Percentiles rank a stretch among this genome's conserved stretches.
phyloP scores from a whole-genome alignment of 2,888 invertebrate species.

The Chydorus sphaericus region DNA sequence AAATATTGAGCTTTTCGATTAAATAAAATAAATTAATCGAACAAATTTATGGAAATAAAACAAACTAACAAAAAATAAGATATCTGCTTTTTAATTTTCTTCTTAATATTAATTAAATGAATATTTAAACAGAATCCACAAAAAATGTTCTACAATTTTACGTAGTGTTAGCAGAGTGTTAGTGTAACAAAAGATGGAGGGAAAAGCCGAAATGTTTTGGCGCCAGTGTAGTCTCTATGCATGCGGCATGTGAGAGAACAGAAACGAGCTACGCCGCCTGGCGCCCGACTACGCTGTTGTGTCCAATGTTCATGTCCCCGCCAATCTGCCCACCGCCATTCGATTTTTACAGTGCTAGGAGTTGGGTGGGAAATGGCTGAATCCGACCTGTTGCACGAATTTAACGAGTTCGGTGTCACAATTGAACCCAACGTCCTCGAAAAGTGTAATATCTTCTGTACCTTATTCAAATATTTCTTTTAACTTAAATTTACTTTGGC shows the following conservation, averaged over 20 bases:
- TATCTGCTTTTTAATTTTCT: background rate
- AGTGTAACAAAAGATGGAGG: background rate
- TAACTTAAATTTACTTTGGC: background rate
- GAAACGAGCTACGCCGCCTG: background rate
- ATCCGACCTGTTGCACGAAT: constrained; percentile 3
- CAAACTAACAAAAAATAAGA: no score
- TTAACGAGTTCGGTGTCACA: background rate
- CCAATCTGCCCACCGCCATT: background rate
- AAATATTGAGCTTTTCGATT: no score
- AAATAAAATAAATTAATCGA: no score
- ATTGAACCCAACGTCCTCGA: background rate
- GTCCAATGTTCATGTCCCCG: background rate
- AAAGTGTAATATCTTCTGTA: no score
- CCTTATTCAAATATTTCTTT: background rate
- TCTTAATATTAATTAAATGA: background rate
- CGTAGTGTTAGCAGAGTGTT: background rate
- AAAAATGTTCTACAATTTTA: no score
- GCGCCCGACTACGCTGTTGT: background rate
- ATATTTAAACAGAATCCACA: background rate
- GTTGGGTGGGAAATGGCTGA: background rate
- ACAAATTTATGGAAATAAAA: no score
- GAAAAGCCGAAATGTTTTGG: background rate
- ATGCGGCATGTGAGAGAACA: background rate
- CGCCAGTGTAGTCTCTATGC: background rate
- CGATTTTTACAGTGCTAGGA: no score